These are phyloP conservation scores for Hippocampus kuda DNA, from an alignment of 2,797 vertebrate genomes.

Conservation along the genomic window DNA sequence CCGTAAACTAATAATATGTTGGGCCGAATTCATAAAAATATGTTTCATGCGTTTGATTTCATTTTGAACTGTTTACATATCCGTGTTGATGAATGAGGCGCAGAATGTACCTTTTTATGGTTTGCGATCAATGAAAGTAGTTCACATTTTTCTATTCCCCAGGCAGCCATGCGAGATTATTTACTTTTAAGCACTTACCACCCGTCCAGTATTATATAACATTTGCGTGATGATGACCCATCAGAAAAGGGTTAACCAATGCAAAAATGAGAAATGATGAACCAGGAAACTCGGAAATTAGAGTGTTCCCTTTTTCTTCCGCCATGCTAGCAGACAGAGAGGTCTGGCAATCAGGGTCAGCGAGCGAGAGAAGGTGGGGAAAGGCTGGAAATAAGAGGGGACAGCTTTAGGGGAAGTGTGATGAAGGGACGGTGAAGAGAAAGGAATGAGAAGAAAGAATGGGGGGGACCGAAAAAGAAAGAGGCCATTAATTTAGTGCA, in stretches of 20 bases:
- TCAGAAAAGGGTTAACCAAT: no score
- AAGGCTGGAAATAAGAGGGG: slow-evolving; percentile 21
- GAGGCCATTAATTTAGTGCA: slow-evolving; percentile 69
- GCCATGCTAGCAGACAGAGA: background rate
- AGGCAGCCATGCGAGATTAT: background rate
- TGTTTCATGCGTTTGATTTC: background rate
- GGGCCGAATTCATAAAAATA: background rate
- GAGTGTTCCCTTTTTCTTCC: slow-evolving; percentile 10
- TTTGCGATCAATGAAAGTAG: background rate
- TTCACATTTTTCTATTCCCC: background rate
- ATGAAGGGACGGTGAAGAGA: slow-evolving; percentile 46
- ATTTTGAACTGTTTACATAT: background rate
- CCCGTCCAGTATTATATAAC: slow-evolving; percentile 2
- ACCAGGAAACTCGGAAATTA: slow-evolving; percentile 11
- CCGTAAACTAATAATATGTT: background rate
- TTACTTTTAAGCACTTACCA: no score
- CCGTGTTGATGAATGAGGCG: background rate
- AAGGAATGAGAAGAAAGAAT: slow-evolving; percentile 42
- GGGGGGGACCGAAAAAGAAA: slow-evolving; percentile 60
- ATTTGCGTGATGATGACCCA: background rate
- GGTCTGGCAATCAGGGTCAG: background rate
- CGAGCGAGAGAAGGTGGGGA: slow-evolving; percentile 6
- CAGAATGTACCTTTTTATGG: background rate
- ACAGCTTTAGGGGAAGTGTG: slow-evolving; percentile 39
- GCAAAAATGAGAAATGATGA: background rate